Evolutionary conservation across 2,888 invertebrate genomes (phyloP).

Genomic region (Celastrina argiolus): DNA sequence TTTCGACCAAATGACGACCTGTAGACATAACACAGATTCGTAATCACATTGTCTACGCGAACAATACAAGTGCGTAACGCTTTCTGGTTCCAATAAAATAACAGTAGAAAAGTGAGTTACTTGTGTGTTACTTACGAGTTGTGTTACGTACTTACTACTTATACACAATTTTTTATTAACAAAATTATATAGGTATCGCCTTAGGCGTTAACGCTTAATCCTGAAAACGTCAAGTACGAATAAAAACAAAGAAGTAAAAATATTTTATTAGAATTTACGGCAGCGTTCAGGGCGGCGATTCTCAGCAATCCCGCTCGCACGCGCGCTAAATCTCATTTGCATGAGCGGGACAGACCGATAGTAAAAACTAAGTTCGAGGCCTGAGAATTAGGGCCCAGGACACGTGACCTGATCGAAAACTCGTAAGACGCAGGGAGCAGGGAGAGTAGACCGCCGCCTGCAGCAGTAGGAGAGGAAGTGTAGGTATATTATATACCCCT

Average conservation of each 20-base stretch:
- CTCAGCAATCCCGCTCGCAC: too few species aligned
- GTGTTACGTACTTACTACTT: background rate
- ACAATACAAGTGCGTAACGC: conserved; percentile 16
- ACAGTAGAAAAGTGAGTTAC: background rate
- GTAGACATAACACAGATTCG: conserved; percentile 1
- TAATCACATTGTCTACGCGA: conserved; percentile 8
- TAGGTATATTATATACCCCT: too few species aligned
- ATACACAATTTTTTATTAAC: background rate
- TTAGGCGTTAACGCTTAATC: background rate
- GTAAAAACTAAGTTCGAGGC: too few species aligned
- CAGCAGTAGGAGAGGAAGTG: too few species aligned
- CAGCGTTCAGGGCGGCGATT: too few species aligned
- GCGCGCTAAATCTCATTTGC: too few species aligned
- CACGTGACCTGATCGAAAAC: too few species aligned
- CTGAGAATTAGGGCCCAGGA: too few species aligned
- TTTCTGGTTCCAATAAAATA: conserved; percentile 20
- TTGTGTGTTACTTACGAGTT: background rate
- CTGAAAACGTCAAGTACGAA: background rate
- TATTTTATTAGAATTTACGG: background rate
- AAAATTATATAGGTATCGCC: background rate
- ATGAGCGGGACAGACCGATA: too few species aligned
- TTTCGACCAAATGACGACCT: too few species aligned
- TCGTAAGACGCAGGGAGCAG: too few species aligned
- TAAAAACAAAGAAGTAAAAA: background rate
- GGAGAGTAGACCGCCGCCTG: too few species aligned